phyloP scores from a whole-genome alignment of 1,140 invertebrate species.

The Littorina saxatilis region DNA sequence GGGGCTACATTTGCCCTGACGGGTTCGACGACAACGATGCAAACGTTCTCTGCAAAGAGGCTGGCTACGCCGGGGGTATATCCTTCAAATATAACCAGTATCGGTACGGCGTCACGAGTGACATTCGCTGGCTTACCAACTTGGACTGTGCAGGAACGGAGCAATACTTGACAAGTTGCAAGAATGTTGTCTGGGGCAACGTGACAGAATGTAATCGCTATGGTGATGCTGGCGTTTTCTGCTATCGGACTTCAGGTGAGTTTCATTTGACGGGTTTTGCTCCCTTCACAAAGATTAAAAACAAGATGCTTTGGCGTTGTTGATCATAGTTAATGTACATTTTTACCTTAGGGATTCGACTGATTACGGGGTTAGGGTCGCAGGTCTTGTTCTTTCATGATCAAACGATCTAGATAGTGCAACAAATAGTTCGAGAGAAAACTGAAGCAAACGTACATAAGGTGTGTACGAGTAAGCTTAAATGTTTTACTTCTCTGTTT shows the following conservation, averaged over 20 bases:
- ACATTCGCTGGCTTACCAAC: conserved; percentile 58
- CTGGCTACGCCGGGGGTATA: conserved; percentile 58
- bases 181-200: conserved; percentile 54
- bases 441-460: no score
- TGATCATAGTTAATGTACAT: no score
- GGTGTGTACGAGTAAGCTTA: no score
- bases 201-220: conserved; percentile 39
- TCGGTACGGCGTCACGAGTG: conserved; percentile 33
- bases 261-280: no score
- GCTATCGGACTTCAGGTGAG: conserved; percentile 48
- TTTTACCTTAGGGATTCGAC: neutral
- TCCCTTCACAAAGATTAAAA: no score
- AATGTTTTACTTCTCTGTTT: no score
- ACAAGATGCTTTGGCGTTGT: no score
- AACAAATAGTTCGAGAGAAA: no score
- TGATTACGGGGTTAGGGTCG: no score
- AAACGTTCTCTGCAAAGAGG: conserved; percentile 63
- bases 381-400: no score
- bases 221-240: conserved; percentile 48
- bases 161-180: conserved; percentile 51
- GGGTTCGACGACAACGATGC: conserved; percentile 66
- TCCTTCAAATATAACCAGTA: conserved; percentile 48
- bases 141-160: conserved; percentile 59
- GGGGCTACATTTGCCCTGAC: conserved; percentile 66
- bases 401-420: no score